Evolutionary conservation across 2,113 vertebrate species (phyloP).

Genomic region (Vulpes lagopus): DNA sequence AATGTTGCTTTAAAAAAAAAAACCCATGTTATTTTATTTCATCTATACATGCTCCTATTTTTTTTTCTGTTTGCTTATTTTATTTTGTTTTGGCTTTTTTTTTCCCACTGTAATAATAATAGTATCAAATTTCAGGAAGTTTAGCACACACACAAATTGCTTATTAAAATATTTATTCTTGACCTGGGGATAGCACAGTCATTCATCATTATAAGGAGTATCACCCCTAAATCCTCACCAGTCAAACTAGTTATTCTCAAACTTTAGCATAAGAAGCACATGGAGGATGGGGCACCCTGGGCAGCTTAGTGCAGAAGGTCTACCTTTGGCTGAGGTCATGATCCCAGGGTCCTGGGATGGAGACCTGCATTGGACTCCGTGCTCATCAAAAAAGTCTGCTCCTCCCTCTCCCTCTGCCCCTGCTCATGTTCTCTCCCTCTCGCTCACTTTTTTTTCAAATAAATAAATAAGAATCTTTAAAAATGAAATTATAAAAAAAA

Average conservation of each 20-base stretch:
- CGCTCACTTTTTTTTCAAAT: too few relatives aligned
- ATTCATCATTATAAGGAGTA: background rate
- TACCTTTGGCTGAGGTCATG: too few relatives aligned
- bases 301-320: too few relatives aligned
- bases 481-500: too few relatives aligned
- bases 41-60: background rate
- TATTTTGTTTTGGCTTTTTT: background rate
- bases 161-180: background rate
- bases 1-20: background rate
- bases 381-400: too few relatives aligned
- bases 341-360: too few relatives aligned
- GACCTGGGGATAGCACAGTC: background rate
- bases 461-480: too few relatives aligned
- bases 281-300: background rate
- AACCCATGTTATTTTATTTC: background rate
- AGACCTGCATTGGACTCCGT: too few relatives aligned
- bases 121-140: background rate
- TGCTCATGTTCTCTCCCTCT: too few relatives aligned
- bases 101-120: background rate
- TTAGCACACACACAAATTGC: background rate
- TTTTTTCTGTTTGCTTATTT: background rate
- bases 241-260: background rate
- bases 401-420: too few relatives aligned
- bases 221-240: too few relatives aligned
- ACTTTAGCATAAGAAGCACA: background rate